Evolutionary conservation across 2,888 invertebrate species (phyloP), one percentile per base, ranked within the genome.

Genomic region (Chrysolina americana): DNA sequence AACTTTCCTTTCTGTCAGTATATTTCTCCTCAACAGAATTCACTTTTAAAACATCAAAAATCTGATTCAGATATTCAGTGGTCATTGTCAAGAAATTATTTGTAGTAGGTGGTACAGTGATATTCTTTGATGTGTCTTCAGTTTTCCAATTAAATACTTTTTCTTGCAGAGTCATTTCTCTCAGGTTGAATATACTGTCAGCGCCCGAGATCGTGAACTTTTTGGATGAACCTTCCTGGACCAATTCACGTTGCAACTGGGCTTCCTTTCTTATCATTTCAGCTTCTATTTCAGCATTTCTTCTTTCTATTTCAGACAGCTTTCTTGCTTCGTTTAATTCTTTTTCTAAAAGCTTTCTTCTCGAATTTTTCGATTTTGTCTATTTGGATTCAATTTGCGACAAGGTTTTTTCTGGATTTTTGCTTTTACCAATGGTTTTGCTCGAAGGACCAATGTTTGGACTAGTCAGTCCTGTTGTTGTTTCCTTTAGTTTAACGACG

Each of bases 381-480:
- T 2, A 6, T 50, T 50, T 50, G n/a, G 50, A 50, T n/a, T 50
- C 2, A 17, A 11, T 17, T n/a, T n/a, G 5, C n/a, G 50, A 50
- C 2, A 11, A 15, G n/a, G 5, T 50, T 17, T 17, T 6, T 50
- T 2, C 13, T 17, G 6, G 50, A 17, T 5, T 3, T 28, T 28
- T 28, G 28, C 2, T 28, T 17, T 50, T n/a, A 3, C n/a, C 50
- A 44, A 44, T 5, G 44, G 2, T 44, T 44, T 44, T 44, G 44
- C 50, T 50, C 50, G 50, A 50, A 50, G n/a, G 50, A 50, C 50
- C 50, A 50, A 50, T 50, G 50, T 50, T 50, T 15, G 8, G 17
- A 50, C 50, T 50, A 50, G n/a, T n/a, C n/a, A n/a, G n/a, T n/a
- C n/a, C n/a, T 50, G 2, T 17, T 3, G n/a, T 50, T 50, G 9